Percentiles rank a stretch among this genome's conserved stretches.
These are phyloP conservation scores for chimpanzee (Pan troglodytes) DNA, from an alignment of 2,113 vertebrate species.

Conservation along the genomic window NHGRI_mPanTro3-v2.1_pri NC_072403.2:174635001-174635500, in stretches of 20 bases:
- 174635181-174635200: neutral
- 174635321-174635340: rapidly evolving
- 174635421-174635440: rapidly evolving
- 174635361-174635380: neutral
- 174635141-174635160: neutral
- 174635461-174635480: neutral
- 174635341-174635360: rapidly evolving
- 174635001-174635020: neutral
- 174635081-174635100: neutral
- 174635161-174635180: neutral
- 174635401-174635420: neutral
- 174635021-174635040: neutral
- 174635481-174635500: neutral
- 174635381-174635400: neutral
- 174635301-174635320: no score
- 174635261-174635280: rapidly evolving
- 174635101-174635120: neutral
- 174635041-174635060: neutral
- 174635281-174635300: no score
- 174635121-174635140: rapidly evolving
- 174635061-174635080: neutral
- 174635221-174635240: rapidly evolving
- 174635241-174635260: neutral
- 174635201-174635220: neutral
- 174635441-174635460: no score